Evolutionary conservation across 2,113 vertebrate genomes (phyloP).

Genomic region (Paracanthobrama guichenoti): DNA sequence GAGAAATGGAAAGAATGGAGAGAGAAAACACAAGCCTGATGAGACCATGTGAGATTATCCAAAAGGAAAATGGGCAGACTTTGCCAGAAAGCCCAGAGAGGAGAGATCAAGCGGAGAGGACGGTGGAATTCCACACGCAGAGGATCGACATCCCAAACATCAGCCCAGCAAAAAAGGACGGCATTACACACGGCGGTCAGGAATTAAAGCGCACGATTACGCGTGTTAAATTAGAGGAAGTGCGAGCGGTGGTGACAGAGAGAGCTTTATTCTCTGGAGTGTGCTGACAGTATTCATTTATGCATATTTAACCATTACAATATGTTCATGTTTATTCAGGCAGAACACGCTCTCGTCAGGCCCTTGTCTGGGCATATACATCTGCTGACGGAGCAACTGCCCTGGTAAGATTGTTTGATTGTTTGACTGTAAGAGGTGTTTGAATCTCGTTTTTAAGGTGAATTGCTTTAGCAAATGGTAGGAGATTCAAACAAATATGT

Average conservation of each 20-base stretch:
- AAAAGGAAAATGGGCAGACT: conserved; percentile 25
- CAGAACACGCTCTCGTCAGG: background rate
- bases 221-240: conserved; percentile 55
- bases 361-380: background rate
- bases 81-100: conserved; percentile 32
- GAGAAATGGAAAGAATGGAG: conserved; percentile 65
- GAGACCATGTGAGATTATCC: conserved; percentile 5
- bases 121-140: background rate
- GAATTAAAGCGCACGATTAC: background rate
- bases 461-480: background rate
- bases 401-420: background rate
- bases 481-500: background rate
- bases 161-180: conserved; percentile 22
- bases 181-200: conserved; percentile 51
- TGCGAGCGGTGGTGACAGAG: conserved; percentile 11
- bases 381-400: background rate
- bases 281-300: conserved; percentile 64
- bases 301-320: conserved; percentile 34
- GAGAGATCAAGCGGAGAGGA: conserved; percentile 14
- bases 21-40: conserved; percentile 55
- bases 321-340: conserved; percentile 37
- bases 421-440: background rate
- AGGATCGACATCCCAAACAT: background rate
- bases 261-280: conserved; percentile 72
- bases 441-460: background rate